These are phyloP conservation scores for Petrocephalus sullivani DNA, from an alignment of 2,797 vertebrate species.

Conservation along the genomic window DNA sequence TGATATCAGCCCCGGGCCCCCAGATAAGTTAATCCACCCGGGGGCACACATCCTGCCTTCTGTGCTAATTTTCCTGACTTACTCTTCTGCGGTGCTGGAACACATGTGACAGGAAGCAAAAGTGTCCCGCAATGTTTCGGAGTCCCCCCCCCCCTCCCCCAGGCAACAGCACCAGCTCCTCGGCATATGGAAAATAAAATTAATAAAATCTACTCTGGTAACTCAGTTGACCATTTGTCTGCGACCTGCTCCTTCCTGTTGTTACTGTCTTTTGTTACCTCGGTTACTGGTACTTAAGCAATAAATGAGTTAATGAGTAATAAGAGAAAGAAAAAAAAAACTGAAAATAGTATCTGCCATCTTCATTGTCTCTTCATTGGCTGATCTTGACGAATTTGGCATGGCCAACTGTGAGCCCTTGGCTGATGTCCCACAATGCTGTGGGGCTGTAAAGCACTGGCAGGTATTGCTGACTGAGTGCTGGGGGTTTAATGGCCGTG, in stretches of 20 bases:
- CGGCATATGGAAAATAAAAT: too few relatives aligned
- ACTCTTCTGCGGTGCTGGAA: neutral
- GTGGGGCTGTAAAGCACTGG: neutral
- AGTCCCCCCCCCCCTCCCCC: too few relatives aligned
- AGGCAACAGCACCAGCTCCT: too few relatives aligned
- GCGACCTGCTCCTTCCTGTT: neutral
- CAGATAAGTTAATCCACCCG: neutral
- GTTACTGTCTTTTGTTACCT: neutral
- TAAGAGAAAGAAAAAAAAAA: neutral
- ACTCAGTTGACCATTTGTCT: neutral
- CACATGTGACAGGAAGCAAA: neutral
- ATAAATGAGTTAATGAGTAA: neutral
- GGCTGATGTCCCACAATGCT: neutral
- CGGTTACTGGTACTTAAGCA: neutral
- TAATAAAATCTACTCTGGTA: neutral
- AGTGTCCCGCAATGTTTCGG: too few relatives aligned
- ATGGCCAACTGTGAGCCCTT: neutral
- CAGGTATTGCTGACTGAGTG: slow-evolving; percentile 7
- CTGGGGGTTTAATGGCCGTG: neutral
- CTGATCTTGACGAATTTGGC: neutral
- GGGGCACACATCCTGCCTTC: neutral
- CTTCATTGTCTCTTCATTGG: neutral
- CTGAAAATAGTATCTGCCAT: neutral
- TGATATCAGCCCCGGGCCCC: neutral
- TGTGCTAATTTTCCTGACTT: neutral